Conservation (phyloP, 2,888 invertebrate species). For the Diachrysia chrysitis region DNA sequence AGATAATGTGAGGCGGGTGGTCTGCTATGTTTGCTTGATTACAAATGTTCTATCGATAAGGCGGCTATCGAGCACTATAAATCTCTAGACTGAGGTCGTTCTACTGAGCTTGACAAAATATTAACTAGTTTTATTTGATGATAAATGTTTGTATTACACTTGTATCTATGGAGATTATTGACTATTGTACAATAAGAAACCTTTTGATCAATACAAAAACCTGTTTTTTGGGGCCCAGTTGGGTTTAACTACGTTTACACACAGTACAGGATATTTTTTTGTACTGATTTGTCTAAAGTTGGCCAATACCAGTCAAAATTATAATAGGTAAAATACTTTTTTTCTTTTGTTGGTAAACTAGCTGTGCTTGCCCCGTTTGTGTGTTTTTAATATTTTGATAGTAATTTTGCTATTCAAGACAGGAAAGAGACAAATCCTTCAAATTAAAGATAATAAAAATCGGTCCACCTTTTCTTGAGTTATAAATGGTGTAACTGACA, state of each 20-base stretch:
- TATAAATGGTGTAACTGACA: no score
- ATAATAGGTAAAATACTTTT: no score
- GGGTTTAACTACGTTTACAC: neutral
- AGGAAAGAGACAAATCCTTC: no score
- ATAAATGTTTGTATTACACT: slow-evolving; percentile 28
- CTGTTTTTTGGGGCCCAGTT: neutral
- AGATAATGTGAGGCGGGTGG: slow-evolving; percentile 57
- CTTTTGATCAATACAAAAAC: neutral
- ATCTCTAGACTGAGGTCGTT: slow-evolving; percentile 46
- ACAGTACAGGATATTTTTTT: neutral
- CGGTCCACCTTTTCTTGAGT: no score
- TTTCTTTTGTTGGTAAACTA: no score
- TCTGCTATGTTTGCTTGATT: slow-evolving; percentile 41
- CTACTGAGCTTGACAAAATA: slow-evolving; percentile 38
- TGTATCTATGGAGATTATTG: neutral
- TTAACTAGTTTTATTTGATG: slow-evolving; percentile 36
- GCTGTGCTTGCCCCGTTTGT: no score
- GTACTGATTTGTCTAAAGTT: no score
- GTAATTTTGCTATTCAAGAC: no score
- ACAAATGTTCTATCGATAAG: slow-evolving; percentile 55
- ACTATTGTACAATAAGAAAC: neutral
- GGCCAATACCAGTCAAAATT: no score
- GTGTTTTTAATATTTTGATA: no score
- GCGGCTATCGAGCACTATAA: slow-evolving; percentile 51
- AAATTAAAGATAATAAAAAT: no score